phyloP scores from a whole-genome alignment of 1,140 invertebrate species.

The Teleopsis dalmanni region DNA sequence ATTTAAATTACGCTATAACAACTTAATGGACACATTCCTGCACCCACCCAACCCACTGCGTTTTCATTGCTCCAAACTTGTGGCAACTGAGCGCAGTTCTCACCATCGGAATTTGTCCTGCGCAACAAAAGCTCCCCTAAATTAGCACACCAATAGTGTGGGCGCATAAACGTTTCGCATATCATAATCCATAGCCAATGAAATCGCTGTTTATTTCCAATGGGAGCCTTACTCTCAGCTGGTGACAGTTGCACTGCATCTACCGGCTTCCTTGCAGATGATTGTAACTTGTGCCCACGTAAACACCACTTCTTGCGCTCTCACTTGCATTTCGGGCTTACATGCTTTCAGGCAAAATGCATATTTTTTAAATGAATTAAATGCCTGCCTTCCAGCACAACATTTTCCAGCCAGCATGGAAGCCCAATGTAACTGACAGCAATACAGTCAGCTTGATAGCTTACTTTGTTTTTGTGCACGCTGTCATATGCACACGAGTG shows the following conservation, averaged over 20 bases:
- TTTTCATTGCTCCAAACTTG: too few species aligned
- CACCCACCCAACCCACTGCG: not conserved
- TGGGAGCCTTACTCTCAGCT: too few species aligned
- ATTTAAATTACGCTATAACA: not conserved
- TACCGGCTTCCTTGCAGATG: not conserved
- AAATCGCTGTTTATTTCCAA: conserved; percentile 32
- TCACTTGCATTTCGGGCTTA: not conserved
- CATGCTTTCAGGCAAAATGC: not conserved
- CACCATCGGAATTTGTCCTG: conserved; percentile 15
- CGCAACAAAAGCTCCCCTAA: conserved; percentile 32
- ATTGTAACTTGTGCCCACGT: not conserved
- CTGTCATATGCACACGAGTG: not conserved
- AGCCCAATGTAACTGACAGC: too few species aligned
- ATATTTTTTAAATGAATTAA: not conserved
- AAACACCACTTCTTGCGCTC: not conserved
- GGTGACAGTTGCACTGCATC: not conserved
- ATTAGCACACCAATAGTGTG: conserved; percentile 21
- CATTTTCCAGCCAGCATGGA: too few species aligned
- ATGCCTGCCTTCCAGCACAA: not conserved
- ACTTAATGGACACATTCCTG: not conserved
- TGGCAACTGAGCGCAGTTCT: not conserved
- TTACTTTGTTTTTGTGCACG: not conserved
- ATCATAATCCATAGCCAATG: conserved; percentile 19
- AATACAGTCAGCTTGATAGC: not conserved
- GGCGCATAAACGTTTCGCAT: conserved; percentile 22